These are phyloP conservation scores for Macquaria australasica DNA, from an alignment of 2,113 vertebrate genomes.

Conservation along the genomic window DNA sequence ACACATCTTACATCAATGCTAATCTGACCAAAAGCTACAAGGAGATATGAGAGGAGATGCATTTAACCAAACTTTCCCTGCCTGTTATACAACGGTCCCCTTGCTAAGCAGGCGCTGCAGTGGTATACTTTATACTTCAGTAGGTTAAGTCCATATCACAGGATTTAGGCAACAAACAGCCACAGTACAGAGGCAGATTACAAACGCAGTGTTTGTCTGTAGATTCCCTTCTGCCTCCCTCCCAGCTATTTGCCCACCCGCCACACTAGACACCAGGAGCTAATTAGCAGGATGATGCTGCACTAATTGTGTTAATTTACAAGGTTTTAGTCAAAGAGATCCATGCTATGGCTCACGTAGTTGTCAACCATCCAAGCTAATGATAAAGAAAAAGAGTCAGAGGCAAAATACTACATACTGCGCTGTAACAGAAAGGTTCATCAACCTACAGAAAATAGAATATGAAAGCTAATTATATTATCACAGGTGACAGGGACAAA, in stretches of 20 bases:
- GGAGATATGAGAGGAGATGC: slow-evolving; percentile 36
- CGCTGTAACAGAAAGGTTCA: slow-evolving; percentile 37
- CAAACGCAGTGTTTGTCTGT: slow-evolving; percentile 82
- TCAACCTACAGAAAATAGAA: slow-evolving; percentile 23
- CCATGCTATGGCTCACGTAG: slow-evolving; percentile 91
- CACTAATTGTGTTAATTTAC: slow-evolving; percentile 99
- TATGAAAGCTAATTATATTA: slow-evolving; percentile 20
- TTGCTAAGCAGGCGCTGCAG: slow-evolving; percentile 30
- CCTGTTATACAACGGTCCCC: slow-evolving; percentile 24
- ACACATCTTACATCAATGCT: slow-evolving; percentile 51
- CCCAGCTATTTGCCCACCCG: slow-evolving; percentile 91
- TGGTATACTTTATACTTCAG: slow-evolving; percentile 41
- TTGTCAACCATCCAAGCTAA: slow-evolving; percentile 93
- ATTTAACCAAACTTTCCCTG: slow-evolving; percentile 30
- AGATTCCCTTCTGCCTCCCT: slow-evolving; percentile 91
- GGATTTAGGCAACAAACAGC: slow-evolving; percentile 70
- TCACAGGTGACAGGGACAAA: neutral
- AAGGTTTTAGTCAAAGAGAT: slow-evolving; percentile 98
- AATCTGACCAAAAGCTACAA: slow-evolving; percentile 55
- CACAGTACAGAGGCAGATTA: slow-evolving; percentile 69
- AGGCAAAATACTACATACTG: slow-evolving; percentile 59
- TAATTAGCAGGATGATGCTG: slow-evolving; percentile 99
- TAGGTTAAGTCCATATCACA: slow-evolving; percentile 62
- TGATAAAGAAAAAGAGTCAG: slow-evolving; percentile 91
- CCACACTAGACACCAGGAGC: slow-evolving; percentile 92